Evolutionary conservation across 2,113 vertebrate genomes (phyloP).

Genomic region (Semicossyphus pulcher): DNA sequence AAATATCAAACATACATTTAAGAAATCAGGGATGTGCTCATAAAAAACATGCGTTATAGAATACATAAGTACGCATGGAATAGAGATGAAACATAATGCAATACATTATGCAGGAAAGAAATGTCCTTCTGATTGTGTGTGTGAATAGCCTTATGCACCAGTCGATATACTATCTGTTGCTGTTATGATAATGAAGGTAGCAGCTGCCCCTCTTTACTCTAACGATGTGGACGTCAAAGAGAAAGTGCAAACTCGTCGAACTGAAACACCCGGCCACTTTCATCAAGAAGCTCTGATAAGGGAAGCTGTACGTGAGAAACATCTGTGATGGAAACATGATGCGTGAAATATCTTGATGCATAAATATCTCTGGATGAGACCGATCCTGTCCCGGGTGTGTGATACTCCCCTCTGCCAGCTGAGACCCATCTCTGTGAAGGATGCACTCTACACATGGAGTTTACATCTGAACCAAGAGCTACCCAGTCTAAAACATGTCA

Average conservation of each 20-base stretch:
- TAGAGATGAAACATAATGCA: no score
- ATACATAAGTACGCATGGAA: no score
- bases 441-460: neutral
- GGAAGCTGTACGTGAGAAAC: neutral
- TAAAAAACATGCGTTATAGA: no score
- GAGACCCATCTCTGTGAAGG: constrained; percentile 40
- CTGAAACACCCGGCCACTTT: constrained; percentile 53
- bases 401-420: constrained; percentile 60
- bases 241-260: constrained; percentile 20
- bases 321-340: constrained; percentile 33
- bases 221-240: constrained; percentile 44
- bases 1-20: no score
- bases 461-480: neutral
- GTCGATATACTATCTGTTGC: neutral
- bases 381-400: neutral
- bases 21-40: no score
- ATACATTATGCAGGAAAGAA: no score
- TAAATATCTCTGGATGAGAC: constrained; percentile 25
- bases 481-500: neutral
- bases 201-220: constrained; percentile 60
- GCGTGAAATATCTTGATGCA: constrained; percentile 14
- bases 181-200: neutral
- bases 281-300: neutral
- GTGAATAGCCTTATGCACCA: neutral
- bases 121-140: no score